phyloP scores from a whole-genome alignment of 1,140 invertebrate genomes.

The Brachystomella parvula region DNA sequence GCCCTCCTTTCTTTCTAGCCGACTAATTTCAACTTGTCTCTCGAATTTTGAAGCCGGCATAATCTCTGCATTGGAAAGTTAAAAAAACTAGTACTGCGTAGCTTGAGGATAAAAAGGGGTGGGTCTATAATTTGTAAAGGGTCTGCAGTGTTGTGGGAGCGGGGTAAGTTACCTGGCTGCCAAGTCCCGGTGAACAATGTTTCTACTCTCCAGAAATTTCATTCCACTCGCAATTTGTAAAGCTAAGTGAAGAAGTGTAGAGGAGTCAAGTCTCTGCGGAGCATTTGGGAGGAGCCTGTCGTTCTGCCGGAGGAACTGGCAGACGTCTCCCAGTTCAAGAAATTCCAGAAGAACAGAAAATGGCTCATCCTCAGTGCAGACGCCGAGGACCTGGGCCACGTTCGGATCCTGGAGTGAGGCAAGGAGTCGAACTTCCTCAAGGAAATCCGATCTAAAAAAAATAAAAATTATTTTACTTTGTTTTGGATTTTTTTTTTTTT shows the following conservation, averaged over 20 bases:
- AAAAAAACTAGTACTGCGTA: too few species aligned
- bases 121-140: too few species aligned
- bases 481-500: conserved; percentile 11
- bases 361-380: conserved; percentile 71
- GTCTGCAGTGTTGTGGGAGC: too few species aligned
- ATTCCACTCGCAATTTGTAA: conserved; percentile 79
- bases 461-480: too few species aligned
- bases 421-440: conserved; percentile 77
- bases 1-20: too few species aligned
- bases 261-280: conserved; percentile 52
- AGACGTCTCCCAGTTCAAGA: conserved; percentile 79
- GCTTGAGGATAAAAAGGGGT: too few species aligned
- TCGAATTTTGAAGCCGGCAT: too few species aligned
- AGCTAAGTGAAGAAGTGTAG: conserved; percentile 69
- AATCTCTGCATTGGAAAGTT: too few species aligned
- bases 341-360: conserved; percentile 84
- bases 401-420: conserved; percentile 76
- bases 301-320: conserved; percentile 65
- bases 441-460: conserved; percentile 68
- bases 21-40: too few species aligned
- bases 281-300: conserved; percentile 35
- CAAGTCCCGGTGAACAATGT: conserved; percentile 72
- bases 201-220: conserved; percentile 69
- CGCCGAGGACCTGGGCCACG: conserved; percentile 76
- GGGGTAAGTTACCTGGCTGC: conserved; percentile 54